Evolutionary conservation across 2,888 invertebrate species (phyloP).

Genomic region (Nephrotoma guestfalica): DNA sequence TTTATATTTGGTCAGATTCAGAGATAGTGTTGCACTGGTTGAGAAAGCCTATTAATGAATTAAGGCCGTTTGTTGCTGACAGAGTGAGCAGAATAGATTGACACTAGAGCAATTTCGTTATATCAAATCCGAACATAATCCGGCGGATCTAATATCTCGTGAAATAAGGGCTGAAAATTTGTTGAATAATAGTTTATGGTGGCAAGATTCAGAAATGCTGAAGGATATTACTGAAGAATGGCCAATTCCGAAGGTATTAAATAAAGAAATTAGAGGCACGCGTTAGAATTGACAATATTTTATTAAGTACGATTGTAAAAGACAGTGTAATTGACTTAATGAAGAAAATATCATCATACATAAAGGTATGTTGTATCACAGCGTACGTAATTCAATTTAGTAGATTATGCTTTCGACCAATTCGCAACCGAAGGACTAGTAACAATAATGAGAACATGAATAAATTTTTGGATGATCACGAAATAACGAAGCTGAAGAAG

Average conservation of each 20-base stretch:
- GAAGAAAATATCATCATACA: too few relatives aligned
- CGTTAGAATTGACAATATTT: too few relatives aligned
- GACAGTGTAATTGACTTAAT: too few relatives aligned
- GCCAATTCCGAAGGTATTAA: too few relatives aligned
- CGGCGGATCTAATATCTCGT: background rate
- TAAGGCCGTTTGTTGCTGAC: too few relatives aligned
- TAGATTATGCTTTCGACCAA: too few relatives aligned
- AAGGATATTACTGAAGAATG: background rate
- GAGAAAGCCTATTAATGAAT: background rate
- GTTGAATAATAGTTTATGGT: background rate
- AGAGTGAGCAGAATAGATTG: background rate
- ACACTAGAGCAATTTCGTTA: background rate
- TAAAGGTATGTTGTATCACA: too few relatives aligned
- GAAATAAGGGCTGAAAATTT: background rate
- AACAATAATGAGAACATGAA: background rate
- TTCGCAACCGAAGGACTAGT: too few relatives aligned
- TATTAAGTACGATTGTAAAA: too few relatives aligned
- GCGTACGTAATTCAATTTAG: too few relatives aligned
- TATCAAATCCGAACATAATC: background rate
- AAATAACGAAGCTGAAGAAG: background rate
- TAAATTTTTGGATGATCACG: background rate
- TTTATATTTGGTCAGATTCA: too few relatives aligned
- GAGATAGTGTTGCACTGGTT: background rate
- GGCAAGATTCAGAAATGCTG: background rate
- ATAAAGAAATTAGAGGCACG: too few relatives aligned